phyloP scores from a whole-genome alignment of 2,888 invertebrate genomes.

The Aromia moschata region DNA sequence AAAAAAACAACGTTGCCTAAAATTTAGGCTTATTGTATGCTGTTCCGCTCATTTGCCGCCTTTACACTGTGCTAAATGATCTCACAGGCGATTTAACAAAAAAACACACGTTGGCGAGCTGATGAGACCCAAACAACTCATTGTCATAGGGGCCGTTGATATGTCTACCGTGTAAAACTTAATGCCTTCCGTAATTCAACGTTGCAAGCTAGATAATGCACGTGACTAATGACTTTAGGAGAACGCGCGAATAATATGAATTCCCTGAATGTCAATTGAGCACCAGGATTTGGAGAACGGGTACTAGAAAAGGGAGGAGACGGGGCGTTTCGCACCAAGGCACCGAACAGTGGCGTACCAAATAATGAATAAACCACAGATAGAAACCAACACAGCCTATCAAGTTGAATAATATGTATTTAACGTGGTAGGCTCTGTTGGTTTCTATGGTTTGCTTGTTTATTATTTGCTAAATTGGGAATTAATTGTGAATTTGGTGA shows the following conservation, averaged over 20 bases:
- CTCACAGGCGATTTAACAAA: constrained; percentile 36
- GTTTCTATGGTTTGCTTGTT: too few species aligned
- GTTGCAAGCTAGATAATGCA: constrained; percentile 22
- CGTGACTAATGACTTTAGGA: constrained; percentile 15
- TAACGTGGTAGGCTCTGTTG: too few species aligned
- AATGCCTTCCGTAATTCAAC: constrained; percentile 50
- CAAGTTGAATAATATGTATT: too few species aligned
- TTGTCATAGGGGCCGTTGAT: constrained; percentile 37
- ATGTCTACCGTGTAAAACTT: constrained; percentile 43
- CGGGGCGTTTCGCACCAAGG: neutral
- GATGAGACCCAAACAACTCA: constrained; percentile 20
- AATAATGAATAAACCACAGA: too few species aligned
- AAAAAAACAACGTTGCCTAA: neutral
- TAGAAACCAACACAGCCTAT: too few species aligned
- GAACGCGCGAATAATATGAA: constrained; percentile 8
- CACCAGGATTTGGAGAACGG: neutral
- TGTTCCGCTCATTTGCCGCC: constrained; percentile 33
- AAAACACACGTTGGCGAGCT: constrained; percentile 20
- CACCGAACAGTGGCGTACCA: too few species aligned
- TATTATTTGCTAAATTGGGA: too few species aligned
- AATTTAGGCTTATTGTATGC: constrained; percentile 3
- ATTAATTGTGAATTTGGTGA: too few species aligned
- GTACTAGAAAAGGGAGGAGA: neutral
- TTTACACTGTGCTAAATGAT: constrained; percentile 34
- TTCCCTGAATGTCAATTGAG: neutral